A percentile compares a stretch with the other conserved stretches of the same genome.
Evolutionary conservation across 2,113 vertebrate species (phyloP).

Genomic region (Chroicocephalus ridibundus): DNA sequence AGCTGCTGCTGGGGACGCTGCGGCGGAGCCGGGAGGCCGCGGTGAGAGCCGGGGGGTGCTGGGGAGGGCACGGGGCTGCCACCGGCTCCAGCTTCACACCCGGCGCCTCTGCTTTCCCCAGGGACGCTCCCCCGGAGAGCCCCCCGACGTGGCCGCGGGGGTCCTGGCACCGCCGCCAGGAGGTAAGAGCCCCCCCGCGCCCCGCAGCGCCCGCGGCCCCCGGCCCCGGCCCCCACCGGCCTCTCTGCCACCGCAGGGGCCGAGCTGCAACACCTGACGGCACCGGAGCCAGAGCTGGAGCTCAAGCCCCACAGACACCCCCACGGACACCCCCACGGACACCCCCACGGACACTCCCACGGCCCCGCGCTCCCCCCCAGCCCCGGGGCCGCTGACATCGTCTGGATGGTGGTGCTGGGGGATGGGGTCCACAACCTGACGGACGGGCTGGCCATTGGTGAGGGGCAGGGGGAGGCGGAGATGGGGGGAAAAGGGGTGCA

Average conservation of each 20-base stretch:
- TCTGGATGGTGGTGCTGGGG: slow-evolving; percentile 80
- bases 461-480: not conserved
- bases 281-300: not conserved
- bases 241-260: not conserved
- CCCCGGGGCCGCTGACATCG: slow-evolving; percentile 17
- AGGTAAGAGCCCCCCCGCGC: not conserved
- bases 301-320: not conserved
- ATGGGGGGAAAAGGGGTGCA: too few species aligned
- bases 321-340: not conserved
- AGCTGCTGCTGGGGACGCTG: slow-evolving; percentile 69
- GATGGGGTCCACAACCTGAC: slow-evolving; percentile 79
- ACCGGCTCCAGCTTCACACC: accelerated
- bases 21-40: not conserved
- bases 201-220: accelerated
- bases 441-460: slow-evolving; percentile 82
- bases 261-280: not conserved
- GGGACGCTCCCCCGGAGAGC: not conserved
- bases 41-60: slow-evolving; percentile 3
- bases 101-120: not conserved
- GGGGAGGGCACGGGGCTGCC: accelerated
- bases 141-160: accelerated
- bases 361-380: not conserved
- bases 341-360: slow-evolving; percentile 57
- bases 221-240: accelerated
- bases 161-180: not conserved